A percentile compares a stretch with the other conserved stretches of the same genome.
Conservation (phyloP, 2,888 invertebrate species). For the Calliscelio sp. region DNA sequence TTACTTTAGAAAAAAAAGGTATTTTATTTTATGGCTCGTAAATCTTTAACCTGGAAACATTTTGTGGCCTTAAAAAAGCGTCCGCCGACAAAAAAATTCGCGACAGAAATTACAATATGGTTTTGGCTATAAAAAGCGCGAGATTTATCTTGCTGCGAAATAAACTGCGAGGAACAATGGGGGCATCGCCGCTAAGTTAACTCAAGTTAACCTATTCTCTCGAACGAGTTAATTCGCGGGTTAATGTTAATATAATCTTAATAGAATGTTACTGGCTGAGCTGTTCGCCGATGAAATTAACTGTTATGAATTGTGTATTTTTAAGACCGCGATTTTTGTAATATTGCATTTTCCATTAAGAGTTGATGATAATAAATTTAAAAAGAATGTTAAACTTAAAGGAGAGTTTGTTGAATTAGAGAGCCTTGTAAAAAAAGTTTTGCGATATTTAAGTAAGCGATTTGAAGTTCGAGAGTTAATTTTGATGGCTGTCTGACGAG, state of each 20-base stretch:
- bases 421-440: constrained; percentile 26
- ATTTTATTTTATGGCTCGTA: too few species aligned
- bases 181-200: background rate
- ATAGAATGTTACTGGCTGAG: too few species aligned
- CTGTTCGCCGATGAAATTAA: constrained; percentile 41
- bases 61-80: too few species aligned
- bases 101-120: constrained; percentile 39
- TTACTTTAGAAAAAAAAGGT: too few species aligned
- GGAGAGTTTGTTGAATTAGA: background rate
- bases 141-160: constrained; percentile 25
- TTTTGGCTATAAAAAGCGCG: constrained; percentile 10
- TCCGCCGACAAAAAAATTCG: background rate
- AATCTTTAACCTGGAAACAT: too few species aligned
- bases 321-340: constrained; percentile 18
- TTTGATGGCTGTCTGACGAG: too few species aligned
- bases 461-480: too few species aligned
- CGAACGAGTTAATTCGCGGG: constrained; percentile 37
- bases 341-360: too few species aligned
- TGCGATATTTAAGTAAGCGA: constrained; percentile 24
- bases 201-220: constrained; percentile 31
- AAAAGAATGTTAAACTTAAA: too few species aligned
- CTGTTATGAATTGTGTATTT: constrained; percentile 35
- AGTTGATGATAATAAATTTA: too few species aligned
- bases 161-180: constrained; percentile 25
- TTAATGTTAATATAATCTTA: constrained; percentile 44